phyloP scores from a whole-genome alignment of 1,140 invertebrate species.

The Dinoponera quadriceps region DNA sequence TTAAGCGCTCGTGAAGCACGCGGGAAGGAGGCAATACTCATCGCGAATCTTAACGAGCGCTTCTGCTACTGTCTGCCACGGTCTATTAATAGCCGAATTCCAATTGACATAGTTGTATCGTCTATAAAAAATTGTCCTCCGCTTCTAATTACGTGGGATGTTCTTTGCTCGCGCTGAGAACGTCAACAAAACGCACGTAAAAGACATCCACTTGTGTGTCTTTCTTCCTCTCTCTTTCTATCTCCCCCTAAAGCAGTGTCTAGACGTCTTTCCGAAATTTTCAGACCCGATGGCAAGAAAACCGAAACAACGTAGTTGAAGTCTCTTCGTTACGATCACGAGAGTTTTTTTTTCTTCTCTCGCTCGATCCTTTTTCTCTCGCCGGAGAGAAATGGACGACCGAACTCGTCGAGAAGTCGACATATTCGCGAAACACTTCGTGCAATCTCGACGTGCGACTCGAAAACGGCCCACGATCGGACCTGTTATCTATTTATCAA shows the following conservation, averaged over 20 bases:
- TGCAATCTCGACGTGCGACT: neutral
- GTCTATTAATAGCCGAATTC: slow-evolving; percentile 35
- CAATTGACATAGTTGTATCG: slow-evolving; percentile 15
- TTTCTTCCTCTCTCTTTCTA: no score
- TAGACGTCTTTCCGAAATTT: no score
- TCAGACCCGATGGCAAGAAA: neutral
- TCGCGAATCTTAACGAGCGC: slow-evolving; percentile 41
- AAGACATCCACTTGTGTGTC: no score
- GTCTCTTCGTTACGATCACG: neutral
- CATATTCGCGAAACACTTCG: neutral
- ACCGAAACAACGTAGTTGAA: neutral
- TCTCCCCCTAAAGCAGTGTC: no score
- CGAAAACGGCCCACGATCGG: neutral
- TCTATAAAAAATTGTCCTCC: neutral
- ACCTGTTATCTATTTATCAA: slow-evolving; percentile 1
- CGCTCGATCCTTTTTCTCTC: neutral
- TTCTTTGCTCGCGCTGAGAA: no score
- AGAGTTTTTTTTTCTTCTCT: no score
- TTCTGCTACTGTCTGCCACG: no score
- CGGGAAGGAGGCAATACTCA: neutral
- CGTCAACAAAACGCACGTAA: no score
- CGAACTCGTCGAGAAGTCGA: neutral
- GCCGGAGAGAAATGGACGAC: neutral
- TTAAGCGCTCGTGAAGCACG: slow-evolving; percentile 10
- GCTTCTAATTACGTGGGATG: no score